phyloP scores from a whole-genome alignment of 2,888 invertebrate genomes.

The Ophion obscuratus region DNA sequence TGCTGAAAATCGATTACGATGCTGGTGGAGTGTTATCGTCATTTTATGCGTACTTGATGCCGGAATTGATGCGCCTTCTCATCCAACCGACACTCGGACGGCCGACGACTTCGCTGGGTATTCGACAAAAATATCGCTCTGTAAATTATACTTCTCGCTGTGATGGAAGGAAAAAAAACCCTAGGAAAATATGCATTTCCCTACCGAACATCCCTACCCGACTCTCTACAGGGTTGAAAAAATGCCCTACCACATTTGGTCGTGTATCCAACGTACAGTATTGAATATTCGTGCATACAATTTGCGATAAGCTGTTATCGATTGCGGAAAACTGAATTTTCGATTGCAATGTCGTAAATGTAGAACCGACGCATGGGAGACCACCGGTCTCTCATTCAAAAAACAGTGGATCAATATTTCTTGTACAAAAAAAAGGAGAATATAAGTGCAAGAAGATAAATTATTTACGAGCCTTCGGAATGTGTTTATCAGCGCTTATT shows the following conservation, averaged over 20 bases:
- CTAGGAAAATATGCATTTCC: too few relatives aligned
- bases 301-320: background rate
- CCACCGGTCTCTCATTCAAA: background rate
- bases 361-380: background rate
- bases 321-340: background rate
- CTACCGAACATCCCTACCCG: too few relatives aligned
- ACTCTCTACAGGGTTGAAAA: too few relatives aligned
- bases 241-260: too few relatives aligned
- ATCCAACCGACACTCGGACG: background rate
- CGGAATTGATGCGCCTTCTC: background rate
- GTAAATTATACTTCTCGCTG: too few relatives aligned
- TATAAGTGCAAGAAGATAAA: conserved; percentile 34
- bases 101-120: background rate
- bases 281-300: too few relatives aligned
- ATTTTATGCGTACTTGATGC: conserved; percentile 45
- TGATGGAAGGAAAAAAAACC: too few relatives aligned
- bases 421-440: background rate
- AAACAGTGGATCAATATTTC: background rate
- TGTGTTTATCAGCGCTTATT: background rate
- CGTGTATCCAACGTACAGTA: too few relatives aligned
- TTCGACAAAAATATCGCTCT: too few relatives aligned
- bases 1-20: conserved; percentile 56
- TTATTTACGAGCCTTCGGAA: conserved; percentile 46
- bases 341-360: background rate
- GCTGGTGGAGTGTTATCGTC: conserved; percentile 45